Percentiles rank a stretch among this genome's conserved stretches.
Evolutionary conservation across 2,888 invertebrate genomes (phyloP).

Genomic region (Venusia cambrica): DNA sequence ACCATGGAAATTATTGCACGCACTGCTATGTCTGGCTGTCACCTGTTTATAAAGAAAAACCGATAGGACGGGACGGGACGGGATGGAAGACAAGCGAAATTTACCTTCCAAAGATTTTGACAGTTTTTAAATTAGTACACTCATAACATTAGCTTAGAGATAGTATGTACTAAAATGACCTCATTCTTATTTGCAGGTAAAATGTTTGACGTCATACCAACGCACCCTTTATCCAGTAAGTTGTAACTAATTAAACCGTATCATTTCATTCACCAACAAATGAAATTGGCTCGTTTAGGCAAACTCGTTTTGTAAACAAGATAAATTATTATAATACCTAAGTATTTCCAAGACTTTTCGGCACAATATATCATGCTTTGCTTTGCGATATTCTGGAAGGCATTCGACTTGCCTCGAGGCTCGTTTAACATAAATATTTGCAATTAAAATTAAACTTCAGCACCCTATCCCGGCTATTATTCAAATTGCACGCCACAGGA

Average conservation of each 20-base stretch:
- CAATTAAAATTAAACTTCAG: conserved; percentile 77
- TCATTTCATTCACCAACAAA: conserved; percentile 5
- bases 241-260: conserved; percentile 11
- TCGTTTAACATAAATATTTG: conserved; percentile 80
- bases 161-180: conserved; percentile 21
- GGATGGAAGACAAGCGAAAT: no score
- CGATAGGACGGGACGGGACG: no score
- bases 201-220: conserved; percentile 21
- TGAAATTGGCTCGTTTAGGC: conserved; percentile 7
- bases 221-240: conserved; percentile 26
- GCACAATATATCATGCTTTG: conserved; percentile 67
- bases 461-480: conserved; percentile 77
- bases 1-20: no score
- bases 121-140: no score
- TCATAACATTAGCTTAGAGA: no score
- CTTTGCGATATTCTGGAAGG: conserved; percentile 61
- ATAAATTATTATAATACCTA: no score
- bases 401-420: conserved; percentile 45
- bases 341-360: conserved; percentile 43
- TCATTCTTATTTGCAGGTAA: conserved; percentile 37
- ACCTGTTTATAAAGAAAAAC: no score
- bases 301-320: conserved; percentile 17
- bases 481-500: conserved; percentile 78
- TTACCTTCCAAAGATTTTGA: no score
- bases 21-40: no score